Evolutionary conservation across 2,888 invertebrate species (phyloP), one percentile per base, ranked within the genome.

Genomic region (Drosophila colorata): DNA sequence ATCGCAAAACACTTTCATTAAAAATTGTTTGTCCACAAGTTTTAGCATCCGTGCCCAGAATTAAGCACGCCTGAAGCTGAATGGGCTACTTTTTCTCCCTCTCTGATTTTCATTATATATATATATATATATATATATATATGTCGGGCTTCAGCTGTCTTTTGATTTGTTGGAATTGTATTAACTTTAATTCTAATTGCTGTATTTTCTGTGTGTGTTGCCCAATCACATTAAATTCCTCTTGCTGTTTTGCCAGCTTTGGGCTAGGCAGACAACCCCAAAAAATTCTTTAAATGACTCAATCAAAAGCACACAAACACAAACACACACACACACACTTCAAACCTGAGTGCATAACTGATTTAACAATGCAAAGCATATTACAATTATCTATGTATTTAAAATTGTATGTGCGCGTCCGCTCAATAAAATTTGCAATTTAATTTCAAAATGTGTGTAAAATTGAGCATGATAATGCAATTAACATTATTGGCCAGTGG

Each of bases 391-490:
- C 44, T 69, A 44, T 67, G 49, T 47, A 68, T 59, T 55, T 69
- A 56, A 51, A 69, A 57, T 56, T 72, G 38, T 74, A 53, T 46
- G 57, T 23, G 47, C 53, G 35, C 43, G 35, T 13, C 31, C 49
- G 56, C 60, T 65, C 61, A 69, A 69, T 69, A 59, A 61, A 76
- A 75, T 61, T 72, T 72, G 48, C 61, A 75, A 75, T 71, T 75
- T 60, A 63, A 71, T 74, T 76, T 66, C 51, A 70, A 70, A 65
- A 43, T 67, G 49, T 65, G 58, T 58, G 63, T 67, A 69, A 69
- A 77, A 79, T 77, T 74, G 59, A 78, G 75, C 78, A 78, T 80
- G 78, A 73, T 73, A 80, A 80, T 74, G 63, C 80, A 80, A 71
- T 80, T 73, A 78, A 60, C 64, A 76, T 80, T 78, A 80, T 73